Percentiles rank a stretch among this genome's conserved stretches.
These are phyloP conservation scores for Anthoscopus minutus DNA, from an alignment of 2,113 vertebrate species.

Conservation along the genomic window DNA sequence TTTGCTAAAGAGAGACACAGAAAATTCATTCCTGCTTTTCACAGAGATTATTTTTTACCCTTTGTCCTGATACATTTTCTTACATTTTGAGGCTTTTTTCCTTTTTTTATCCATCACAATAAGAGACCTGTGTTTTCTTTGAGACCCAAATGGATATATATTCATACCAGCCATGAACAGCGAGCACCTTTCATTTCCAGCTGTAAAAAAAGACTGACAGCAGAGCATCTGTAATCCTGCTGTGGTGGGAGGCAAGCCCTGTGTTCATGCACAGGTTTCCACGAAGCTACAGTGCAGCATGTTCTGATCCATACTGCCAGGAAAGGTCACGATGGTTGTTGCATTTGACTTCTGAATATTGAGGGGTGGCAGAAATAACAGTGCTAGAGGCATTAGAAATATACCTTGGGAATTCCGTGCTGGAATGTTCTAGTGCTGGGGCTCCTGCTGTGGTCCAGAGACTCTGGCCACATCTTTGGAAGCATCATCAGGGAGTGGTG, in stretches of 20 bases:
- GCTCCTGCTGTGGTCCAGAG: rapidly evolving
- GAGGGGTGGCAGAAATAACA: not conserved
- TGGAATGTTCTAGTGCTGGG: not conserved
- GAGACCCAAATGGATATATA: not conserved
- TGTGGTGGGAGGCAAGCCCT: not conserved
- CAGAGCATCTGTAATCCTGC: not conserved
- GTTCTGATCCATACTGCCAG: not conserved
- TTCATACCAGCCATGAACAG: not conserved
- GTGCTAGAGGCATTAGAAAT: not conserved
- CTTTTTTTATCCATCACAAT: not conserved
- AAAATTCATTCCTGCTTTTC: not conserved
- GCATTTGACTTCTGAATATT: not conserved
- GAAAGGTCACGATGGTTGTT: not conserved
- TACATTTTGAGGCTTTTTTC: not conserved
- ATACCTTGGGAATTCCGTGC: not conserved
- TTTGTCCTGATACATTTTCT: not conserved
- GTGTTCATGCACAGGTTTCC: not conserved
- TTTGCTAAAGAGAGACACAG: not conserved
- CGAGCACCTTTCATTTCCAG: not conserved
- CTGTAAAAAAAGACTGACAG: not conserved
- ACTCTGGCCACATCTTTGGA: not conserved
- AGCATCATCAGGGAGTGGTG: not conserved
- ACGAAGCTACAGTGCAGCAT: not conserved
- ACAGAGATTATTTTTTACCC: not conserved
- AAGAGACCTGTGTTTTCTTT: not conserved